A percentile compares a stretch with the other conserved stretches of the same genome.
These are phyloP conservation scores for Petrolisthes cinctipes DNA, from an alignment of 2,888 invertebrate genomes.

Conservation along the genomic window DNA sequence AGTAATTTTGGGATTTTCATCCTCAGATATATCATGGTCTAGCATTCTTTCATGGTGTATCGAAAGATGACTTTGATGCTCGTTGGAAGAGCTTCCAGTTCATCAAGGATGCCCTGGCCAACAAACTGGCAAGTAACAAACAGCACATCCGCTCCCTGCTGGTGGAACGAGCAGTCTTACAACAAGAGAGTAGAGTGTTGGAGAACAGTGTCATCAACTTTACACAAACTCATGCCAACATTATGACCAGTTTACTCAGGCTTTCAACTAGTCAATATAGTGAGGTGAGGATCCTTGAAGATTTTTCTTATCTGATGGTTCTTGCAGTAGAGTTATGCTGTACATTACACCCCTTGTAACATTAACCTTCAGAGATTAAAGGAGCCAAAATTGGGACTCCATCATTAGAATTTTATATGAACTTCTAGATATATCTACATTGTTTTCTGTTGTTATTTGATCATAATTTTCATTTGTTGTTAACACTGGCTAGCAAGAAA, in stretches of 20 bases:
- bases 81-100: conserved; percentile 79
- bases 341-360: neutral
- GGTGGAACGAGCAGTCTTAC: conserved; percentile 78
- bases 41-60: conserved; percentile 74
- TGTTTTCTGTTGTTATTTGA: no score
- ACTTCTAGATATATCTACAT: no score
- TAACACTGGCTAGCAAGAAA: no score
- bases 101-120: conserved; percentile 67
- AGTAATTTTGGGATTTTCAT: conserved; percentile 13
- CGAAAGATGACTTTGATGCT: conserved; percentile 75
- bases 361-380: neutral
- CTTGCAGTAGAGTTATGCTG: neutral
- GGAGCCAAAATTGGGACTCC: no score
- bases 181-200: conserved; percentile 74
- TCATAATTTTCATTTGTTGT: no score
- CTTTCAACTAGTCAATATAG: conserved; percentile 79
- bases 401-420: no score
- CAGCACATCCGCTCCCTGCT: conserved; percentile 74
- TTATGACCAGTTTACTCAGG: conserved; percentile 76
- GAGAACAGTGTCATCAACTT: conserved; percentile 67
- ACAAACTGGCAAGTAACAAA: conserved; percentile 53
- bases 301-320: neutral
- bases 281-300: conserved; percentile 71
- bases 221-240: conserved; percentile 68
- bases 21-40: conserved; percentile 79